Evolutionary conservation across 2,888 invertebrate genomes (phyloP).

Genomic region (Eilema caniola): DNA sequence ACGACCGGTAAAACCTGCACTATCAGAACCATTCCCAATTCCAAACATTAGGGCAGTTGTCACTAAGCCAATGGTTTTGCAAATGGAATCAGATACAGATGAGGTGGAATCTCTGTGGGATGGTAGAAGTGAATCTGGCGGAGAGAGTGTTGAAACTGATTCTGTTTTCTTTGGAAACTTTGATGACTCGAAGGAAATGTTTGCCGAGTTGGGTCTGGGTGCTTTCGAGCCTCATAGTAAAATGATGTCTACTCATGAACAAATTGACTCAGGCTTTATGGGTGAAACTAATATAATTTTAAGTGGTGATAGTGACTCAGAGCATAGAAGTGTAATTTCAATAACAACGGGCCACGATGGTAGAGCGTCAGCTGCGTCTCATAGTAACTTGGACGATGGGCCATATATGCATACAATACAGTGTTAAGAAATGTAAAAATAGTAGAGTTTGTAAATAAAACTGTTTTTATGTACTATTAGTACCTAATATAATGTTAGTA

Average conservation of each 20-base stretch:
- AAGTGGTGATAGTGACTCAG: slow-evolving; percentile 83
- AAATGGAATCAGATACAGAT: slow-evolving; percentile 88
- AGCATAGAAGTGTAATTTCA: slow-evolving; percentile 82
- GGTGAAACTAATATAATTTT: slow-evolving; percentile 82
- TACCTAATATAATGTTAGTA: neutral
- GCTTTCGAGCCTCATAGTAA: slow-evolving; percentile 66
- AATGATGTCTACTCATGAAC: slow-evolving; percentile 65
- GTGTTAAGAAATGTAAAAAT: slow-evolving; percentile 61
- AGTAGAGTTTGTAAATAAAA: slow-evolving; percentile 10
- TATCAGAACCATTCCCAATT: slow-evolving; percentile 61
- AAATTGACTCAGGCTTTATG: slow-evolving; percentile 81
- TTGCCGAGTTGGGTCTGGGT: slow-evolving; percentile 72
- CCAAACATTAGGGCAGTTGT: slow-evolving; percentile 54
- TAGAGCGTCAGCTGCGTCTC: slow-evolving; percentile 70
- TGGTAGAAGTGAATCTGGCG: slow-evolving; percentile 94
- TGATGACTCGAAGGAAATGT: slow-evolving; percentile 78
- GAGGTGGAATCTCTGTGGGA: slow-evolving; percentile 93
- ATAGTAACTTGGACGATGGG: slow-evolving; percentile 72
- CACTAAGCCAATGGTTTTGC: slow-evolving; percentile 64
- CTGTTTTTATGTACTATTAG: slow-evolving; percentile 7
- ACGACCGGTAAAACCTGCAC: slow-evolving; percentile 64
- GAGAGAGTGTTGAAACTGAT: slow-evolving; percentile 95
- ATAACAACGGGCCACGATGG: slow-evolving; percentile 78
- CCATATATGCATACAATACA: slow-evolving; percentile 77
- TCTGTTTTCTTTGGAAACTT: slow-evolving; percentile 94